Percentiles rank a stretch among this genome's conserved stretches.
These are phyloP conservation scores for Nasonia giraulti DNA, from an alignment of 1,140 invertebrate species.

Conservation along the genomic window DNA sequence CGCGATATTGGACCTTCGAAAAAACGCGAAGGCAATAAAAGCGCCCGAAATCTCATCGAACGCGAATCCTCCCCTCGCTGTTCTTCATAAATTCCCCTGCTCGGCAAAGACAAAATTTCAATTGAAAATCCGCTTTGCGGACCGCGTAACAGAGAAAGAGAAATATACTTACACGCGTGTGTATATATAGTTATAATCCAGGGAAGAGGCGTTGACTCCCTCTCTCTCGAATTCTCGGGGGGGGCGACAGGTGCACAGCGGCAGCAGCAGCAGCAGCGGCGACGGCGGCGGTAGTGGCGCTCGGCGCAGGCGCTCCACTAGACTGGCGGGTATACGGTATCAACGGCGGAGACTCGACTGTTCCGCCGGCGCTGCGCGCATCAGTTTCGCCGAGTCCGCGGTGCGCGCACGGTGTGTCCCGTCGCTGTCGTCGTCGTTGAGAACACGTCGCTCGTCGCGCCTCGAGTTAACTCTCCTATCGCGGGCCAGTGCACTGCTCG, in stretches of 20 bases:
- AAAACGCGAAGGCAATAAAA: not conserved
- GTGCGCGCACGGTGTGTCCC: not conserved
- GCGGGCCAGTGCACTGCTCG: no score
- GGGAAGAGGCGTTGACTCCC: not conserved
- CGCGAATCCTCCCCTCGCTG: not conserved
- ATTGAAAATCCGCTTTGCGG: not conserved
- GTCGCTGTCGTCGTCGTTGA: not conserved
- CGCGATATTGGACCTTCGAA: no score
- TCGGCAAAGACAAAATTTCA: not conserved
- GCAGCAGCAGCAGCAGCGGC: constrained; percentile 45
- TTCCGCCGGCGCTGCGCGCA: not conserved
- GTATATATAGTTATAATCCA: not conserved
- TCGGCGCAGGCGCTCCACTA: constrained; percentile 45
- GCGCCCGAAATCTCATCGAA: not conserved
- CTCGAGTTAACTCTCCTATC: not conserved
- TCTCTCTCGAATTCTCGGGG: constrained; percentile 39
- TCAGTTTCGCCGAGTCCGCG: constrained; percentile 41
- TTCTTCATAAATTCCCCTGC: not conserved
- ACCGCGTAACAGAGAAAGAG: not conserved
- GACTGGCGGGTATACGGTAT: not conserved
- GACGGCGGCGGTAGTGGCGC: not conserved
- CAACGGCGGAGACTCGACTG: not conserved
- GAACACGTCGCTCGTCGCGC: not conserved
- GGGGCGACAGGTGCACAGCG: constrained; percentile 62
- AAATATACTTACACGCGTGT: not conserved